Base-by-base conservation (phyloP, 2,113 vertebrate genomes). In the Corythornis vintsioides region DNA sequence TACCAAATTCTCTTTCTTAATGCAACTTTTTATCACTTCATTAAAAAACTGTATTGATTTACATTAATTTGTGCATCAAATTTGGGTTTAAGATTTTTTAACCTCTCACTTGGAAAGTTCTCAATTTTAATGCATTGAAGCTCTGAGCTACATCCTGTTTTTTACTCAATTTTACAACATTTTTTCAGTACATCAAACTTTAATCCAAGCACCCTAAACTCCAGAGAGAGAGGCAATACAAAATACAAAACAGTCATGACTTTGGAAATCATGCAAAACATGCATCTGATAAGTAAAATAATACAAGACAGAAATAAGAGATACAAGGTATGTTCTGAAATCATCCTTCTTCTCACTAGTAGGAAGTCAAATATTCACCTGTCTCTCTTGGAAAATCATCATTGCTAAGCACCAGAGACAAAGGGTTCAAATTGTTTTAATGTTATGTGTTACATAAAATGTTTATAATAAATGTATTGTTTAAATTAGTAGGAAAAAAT, bases 101-200 rank as follows among this genome's bases (percentile, higher is more conserved):
- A 86, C 33, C 24, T 75, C 72, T 91, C 26, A 42, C 55, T 75
- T 79, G 9, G 16, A 94, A 96, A 94, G 29, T 20, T 88, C 31
- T 87, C 40, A 42, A 76, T 72, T 88, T 59, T 76, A 75, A 47
- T 56, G 17, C 45, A 26, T 11, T 79, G 40, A 65, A 83, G 26
- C 43, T 86, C 42, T 42, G 42, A 35, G n/a, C 80, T 81, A 72
- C 28, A 6, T 55, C 33, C 22, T 63, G 21, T 78, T 88, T 96
- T 89, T 94, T 53, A 42, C 35, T 64, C 43, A 61, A 21, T 53
- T n/a, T 91, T 89, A 35, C 5, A 4, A 16, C 42, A 81, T 31
- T 57, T 92, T 80, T 90, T 94, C 50, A 77, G 47, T 72, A 66
- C 21, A 85, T 88, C 59, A 93, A 92, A 87, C 55, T 92, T 88